A percentile compares a stretch with the other conserved stretches of the same genome.
Evolutionary conservation across 2,888 invertebrate genomes (phyloP).

Genomic region (Panopea generosa): DNA sequence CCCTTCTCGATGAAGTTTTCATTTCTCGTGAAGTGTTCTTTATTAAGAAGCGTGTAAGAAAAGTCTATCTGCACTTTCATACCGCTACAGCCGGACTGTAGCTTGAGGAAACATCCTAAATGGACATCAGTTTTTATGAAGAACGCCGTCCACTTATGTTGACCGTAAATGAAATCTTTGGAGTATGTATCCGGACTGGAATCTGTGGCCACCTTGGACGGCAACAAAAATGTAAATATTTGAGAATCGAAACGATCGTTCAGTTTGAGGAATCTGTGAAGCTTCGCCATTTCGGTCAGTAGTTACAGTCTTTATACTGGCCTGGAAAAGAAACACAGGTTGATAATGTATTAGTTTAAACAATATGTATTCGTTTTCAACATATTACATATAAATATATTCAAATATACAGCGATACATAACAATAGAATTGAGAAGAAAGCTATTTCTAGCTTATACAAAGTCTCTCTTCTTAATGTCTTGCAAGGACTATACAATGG

Average conservation of each 20-base stretch:
- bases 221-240: constrained; percentile 94
- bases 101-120: constrained; percentile 91
- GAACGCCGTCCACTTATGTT: constrained; percentile 93
- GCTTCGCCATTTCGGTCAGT: constrained; percentile 75
- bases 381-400: too few species aligned
- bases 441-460: too few species aligned
- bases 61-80: constrained; percentile 92
- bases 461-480: too few species aligned
- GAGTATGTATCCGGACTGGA: constrained; percentile 92
- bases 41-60: constrained; percentile 91
- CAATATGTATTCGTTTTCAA: too few species aligned
- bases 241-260: constrained; percentile 93
- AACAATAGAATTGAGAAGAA: too few species aligned
- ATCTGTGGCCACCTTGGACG: constrained; percentile 91
- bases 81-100: constrained; percentile 91
- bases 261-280: constrained; percentile 91
- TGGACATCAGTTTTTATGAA: constrained; percentile 92
- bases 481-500: too few species aligned
- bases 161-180: constrained; percentile 93
- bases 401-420: too few species aligned
- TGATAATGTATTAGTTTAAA: too few species aligned
- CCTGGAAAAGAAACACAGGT: too few species aligned
- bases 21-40: constrained; percentile 92
- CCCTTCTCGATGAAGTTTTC: constrained; percentile 92
- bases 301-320: too few species aligned